Percentiles rank a stretch among this genome's conserved stretches.
These are phyloP conservation scores for Rhinolophus sinicus DNA, from an alignment of 2,113 vertebrate genomes.

Conservation along the genomic window DNA sequence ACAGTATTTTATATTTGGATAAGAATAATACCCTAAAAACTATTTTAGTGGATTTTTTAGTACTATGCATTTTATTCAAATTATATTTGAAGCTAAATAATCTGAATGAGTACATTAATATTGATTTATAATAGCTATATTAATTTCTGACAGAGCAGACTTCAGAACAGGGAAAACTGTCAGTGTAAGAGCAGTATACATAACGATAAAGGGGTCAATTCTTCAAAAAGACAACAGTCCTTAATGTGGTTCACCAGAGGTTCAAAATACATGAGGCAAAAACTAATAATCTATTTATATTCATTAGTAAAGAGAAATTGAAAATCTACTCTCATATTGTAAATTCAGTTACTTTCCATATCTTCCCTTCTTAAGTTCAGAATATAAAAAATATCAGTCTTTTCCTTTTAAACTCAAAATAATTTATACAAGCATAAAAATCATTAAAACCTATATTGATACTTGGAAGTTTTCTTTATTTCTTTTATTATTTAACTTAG, in stretches of 20 bases:
- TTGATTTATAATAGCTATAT: not conserved
- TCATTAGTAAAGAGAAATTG: conserved; percentile 25
- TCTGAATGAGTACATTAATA: not conserved
- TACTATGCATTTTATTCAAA: conserved; percentile 14
- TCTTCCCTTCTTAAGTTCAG: not conserved
- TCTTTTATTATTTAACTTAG: conserved; percentile 16
- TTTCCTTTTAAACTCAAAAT: conserved; percentile 27
- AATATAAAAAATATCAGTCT: conserved; percentile 19
- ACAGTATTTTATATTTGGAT: not conserved
- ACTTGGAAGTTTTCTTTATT: not conserved
- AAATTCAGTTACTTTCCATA: conserved; percentile 25
- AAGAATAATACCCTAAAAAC: conserved; percentile 1
- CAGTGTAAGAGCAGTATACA: not conserved
- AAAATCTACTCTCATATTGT: not conserved
- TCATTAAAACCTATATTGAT: not conserved
- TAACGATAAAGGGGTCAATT: not conserved
- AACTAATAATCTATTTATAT: not conserved
- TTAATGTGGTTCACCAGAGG: not conserved
- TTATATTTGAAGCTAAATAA: conserved; percentile 29
- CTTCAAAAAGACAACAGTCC: not conserved
- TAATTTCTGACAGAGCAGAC: not conserved
- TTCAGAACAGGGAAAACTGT: not conserved
- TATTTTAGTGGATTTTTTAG: conserved; percentile 11
- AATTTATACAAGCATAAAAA: conserved; percentile 4
- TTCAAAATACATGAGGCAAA: not conserved